phyloP scores from a whole-genome alignment of 2,888 invertebrate species.

The Stratiomys singularior region DNA sequence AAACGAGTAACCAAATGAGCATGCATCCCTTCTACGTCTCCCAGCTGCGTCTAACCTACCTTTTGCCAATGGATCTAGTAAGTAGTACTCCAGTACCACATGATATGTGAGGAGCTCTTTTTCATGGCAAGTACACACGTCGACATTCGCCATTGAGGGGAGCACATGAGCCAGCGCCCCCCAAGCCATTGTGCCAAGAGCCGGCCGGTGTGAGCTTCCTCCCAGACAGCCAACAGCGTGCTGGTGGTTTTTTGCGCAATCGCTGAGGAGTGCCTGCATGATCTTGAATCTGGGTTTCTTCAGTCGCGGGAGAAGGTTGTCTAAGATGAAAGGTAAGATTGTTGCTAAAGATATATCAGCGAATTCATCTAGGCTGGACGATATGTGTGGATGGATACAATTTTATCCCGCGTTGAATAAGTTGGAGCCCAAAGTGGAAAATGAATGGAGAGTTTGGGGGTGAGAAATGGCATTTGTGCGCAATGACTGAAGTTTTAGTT shows the following conservation, averaged over 20 bases:
- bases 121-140: background rate
- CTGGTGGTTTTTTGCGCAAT: background rate
- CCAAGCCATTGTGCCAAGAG: background rate
- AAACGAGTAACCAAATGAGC: conserved; percentile 8
- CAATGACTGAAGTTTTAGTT: too few relatives aligned
- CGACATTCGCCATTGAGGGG: background rate
- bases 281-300: conserved; percentile 3
- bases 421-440: too few relatives aligned
- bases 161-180: background rate
- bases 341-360: too few relatives aligned
- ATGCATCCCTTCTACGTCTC: conserved; percentile 2
- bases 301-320: background rate
- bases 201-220: background rate
- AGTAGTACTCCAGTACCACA: background rate
- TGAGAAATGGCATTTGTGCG: too few relatives aligned
- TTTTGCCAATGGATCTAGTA: background rate
- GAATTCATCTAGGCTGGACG: too few relatives aligned
- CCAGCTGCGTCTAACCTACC: background rate
- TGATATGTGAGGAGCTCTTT: background rate
- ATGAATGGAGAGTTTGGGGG: too few relatives aligned
- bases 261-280: background rate
- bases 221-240: background rate
- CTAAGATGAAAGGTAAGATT: conserved; percentile 12
- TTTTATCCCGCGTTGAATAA: too few relatives aligned
- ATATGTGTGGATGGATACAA: too few relatives aligned